These are phyloP conservation scores for Rhinichthys klamathensis DNA, from an alignment of 2,113 vertebrate genomes.

Conservation along the genomic window DNA sequence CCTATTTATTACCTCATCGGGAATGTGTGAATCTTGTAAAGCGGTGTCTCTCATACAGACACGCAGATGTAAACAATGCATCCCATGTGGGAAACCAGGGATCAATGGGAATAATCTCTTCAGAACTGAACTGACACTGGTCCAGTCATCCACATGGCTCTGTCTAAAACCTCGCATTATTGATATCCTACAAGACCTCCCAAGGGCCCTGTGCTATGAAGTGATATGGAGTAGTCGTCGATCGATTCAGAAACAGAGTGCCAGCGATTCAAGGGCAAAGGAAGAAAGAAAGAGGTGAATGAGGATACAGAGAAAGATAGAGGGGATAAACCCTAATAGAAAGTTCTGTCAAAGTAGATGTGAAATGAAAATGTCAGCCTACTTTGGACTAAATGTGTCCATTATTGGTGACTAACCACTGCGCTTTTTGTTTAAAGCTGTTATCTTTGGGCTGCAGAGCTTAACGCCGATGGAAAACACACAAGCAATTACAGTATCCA, in stretches of 20 bases:
- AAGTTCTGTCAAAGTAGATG: slow-evolving; percentile 84
- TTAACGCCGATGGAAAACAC: slow-evolving; percentile 9
- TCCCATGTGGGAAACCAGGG: slow-evolving; percentile 34
- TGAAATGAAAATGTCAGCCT: slow-evolving; percentile 1
- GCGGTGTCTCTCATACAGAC: background rate
- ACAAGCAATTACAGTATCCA: slow-evolving; percentile 11
- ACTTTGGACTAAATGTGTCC: background rate
- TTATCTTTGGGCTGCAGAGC: slow-evolving; percentile 44
- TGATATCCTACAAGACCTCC: slow-evolving; percentile 57
- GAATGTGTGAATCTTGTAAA: slow-evolving; percentile 44
- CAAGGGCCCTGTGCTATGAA: slow-evolving; percentile 40
- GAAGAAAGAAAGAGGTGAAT: slow-evolving; percentile 7
- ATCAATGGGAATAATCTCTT: slow-evolving; percentile 65
- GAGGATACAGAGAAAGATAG: slow-evolving; percentile 80
- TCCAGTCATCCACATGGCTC: slow-evolving; percentile 40
- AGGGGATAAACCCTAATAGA: slow-evolving; percentile 88
- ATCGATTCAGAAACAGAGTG: slow-evolving; percentile 46
- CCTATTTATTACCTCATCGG: slow-evolving; percentile 49
- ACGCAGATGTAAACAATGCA: slow-evolving; percentile 47
- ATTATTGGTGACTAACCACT: slow-evolving; percentile 16
- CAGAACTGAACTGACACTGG: slow-evolving; percentile 53
- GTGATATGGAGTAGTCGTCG: slow-evolving; percentile 43
- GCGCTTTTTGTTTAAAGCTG: slow-evolving; percentile 27
- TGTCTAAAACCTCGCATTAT: slow-evolving; percentile 58
- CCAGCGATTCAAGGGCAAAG: slow-evolving; percentile 27